Evolutionary conservation across 2,113 vertebrate species (phyloP), one percentile per base, ranked within the genome.

Genomic region (Polypterus senegalus): DNA sequence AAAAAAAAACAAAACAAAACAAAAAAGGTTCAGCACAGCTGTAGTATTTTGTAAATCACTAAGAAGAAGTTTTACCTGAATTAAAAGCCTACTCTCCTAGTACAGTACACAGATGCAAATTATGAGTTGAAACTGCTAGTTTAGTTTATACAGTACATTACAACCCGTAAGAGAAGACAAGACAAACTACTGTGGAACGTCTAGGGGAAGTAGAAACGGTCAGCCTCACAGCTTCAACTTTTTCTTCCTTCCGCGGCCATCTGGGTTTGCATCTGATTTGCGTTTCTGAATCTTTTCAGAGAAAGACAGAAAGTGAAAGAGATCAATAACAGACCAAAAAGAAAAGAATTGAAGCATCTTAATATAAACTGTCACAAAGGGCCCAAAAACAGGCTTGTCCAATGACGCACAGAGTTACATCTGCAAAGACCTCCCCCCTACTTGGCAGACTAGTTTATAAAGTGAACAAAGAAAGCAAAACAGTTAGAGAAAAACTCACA

Each of bases 191-290:
- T 82, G 75, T 72, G 76, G 73, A 73, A 69, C 76, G 70, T 70
- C 77, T 80, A 58, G 70, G 77, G 77, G 85, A 79, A 77, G 78
- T 46, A 78, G 77, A 77, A 76, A 70, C 77, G 63, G 61, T 66
- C 67, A 7, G 51, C 65, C 83, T 97, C 82, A 98, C 87, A 98
- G 86, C 83, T 98, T 98, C 65, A 97, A 81, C 77, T 98, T 98
- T 82, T 98, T 98, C 77, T 89, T 90, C 62, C 94, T 90, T 65
- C 93, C 94, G 57, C 94, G 88, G 5, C 92, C 91, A n/a, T 97
- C 94, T 51, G 91, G 77, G 49, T 84, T 89, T 64, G 91, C 92
- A 49, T 98, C 96, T 62, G 91, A 81, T 79, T 97, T 97, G 68
- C 94, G 90, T 70, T 98, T 98, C 80, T 97, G 94, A 59, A 88